These are phyloP conservation scores for Trematocara stigmaticum DNA, from an alignment of 2,113 vertebrate genomes.

Conservation along the genomic window DNA sequence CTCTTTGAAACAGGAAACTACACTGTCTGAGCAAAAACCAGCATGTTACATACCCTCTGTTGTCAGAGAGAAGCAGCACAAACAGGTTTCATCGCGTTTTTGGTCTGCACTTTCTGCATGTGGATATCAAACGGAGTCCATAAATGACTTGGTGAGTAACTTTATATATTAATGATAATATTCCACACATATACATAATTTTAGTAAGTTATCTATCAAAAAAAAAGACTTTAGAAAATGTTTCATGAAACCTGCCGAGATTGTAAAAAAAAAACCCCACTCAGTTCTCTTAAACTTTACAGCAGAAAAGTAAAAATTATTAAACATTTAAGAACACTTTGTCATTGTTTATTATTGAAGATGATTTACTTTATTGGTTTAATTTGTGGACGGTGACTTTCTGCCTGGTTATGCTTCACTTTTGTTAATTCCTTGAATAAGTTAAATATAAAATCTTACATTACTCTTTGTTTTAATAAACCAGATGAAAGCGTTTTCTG, in stretches of 20 bases:
- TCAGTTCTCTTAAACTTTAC: background rate
- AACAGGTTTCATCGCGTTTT: background rate
- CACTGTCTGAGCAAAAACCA: background rate
- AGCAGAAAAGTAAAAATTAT: background rate
- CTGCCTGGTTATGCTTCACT: background rate
- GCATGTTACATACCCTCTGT: background rate
- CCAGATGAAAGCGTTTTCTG: background rate
- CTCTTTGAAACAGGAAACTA: constrained; percentile 27
- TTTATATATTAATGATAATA: background rate
- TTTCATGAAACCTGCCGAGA: accelerated
- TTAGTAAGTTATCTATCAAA: background rate
- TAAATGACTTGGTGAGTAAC: background rate
- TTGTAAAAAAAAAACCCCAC: background rate
- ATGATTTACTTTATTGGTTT: background rate
- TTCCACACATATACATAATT: background rate
- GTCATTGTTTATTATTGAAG: accelerated
- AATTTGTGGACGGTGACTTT: background rate
- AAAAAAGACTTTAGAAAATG: background rate
- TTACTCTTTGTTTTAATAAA: background rate
- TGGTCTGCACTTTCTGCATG: background rate
- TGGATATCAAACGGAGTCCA: background rate
- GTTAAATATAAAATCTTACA: background rate
- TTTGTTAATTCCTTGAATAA: background rate
- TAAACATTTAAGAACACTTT: accelerated
- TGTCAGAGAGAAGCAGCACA: background rate